Evolutionary conservation across 2,888 invertebrate species (phyloP), one percentile per base, ranked within the genome.

Genomic region (Steinernema carpocapsae): DNA sequence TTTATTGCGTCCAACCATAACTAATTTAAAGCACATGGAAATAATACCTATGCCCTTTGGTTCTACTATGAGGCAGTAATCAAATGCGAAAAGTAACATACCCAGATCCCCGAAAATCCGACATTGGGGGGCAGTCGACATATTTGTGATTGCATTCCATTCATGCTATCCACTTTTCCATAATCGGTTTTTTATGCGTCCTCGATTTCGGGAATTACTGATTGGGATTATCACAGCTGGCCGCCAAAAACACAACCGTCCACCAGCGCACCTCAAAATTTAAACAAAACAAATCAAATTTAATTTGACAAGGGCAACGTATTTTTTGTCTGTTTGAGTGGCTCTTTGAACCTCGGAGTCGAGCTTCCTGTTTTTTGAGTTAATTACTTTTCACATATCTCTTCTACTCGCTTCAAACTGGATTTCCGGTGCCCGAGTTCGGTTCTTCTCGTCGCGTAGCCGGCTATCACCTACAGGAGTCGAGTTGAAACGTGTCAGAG

Each of bases 151-250:
- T n/a, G 37, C 10, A 48, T 48, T 14, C 3, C 4, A 48, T 17
- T 48, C 48, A 19, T 14, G 4, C 19, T 7, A 14, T 14, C 48
- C 48, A 48, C 19, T 7, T 48, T 48, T 14, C 37, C 37, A 37
- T 48, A 56, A 56, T 56, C 26, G 17, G 56, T 56, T 56, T 56
- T 56, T 26, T 22, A 56, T 56, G 37, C 37, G 56, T 56, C 56
- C 26, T 26, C 22, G 14, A 56, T 26, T 56, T 14, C 24, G 14
- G 26, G 56, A 56, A 56, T 24, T 48, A n/a, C 19, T 48, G 48
- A 17, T 48, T 48, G 48, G 48, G 48, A 48, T 48, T 56, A 56
- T 22, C 26, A 22, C 12, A 56, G 26, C 26, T 24, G 37, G 37
- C 48, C 4, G 19, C 48, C 17, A 4, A 19, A 48, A 48, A 19